These are phyloP conservation scores for Diogma glabrata DNA, from an alignment of 2,888 invertebrate genomes.

Conservation along the genomic window DNA sequence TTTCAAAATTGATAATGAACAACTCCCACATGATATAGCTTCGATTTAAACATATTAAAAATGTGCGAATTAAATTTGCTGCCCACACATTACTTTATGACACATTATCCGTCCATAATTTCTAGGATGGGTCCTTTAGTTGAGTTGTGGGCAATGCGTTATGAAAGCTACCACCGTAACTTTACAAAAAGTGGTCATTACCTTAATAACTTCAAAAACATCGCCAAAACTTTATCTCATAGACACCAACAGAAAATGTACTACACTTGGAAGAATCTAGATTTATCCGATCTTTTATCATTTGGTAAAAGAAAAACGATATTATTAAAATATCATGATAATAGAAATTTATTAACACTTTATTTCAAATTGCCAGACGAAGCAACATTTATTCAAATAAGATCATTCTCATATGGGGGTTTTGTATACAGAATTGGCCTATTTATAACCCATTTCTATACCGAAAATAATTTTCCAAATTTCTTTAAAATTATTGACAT, in stretches of 20 bases:
- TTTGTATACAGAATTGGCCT: neutral
- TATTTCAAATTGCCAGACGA: neutral
- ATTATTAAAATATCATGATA: neutral
- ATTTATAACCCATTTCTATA: neutral
- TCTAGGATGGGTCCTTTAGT: neutral
- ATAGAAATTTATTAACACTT: neutral
- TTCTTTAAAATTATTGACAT: neutral
- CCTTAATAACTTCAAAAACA: conserved; percentile 8
- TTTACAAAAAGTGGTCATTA: neutral
- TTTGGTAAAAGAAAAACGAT: neutral
- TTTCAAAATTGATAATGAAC: neutral
- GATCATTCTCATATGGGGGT: neutral
- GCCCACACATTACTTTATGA: conserved; percentile 6
- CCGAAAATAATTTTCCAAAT: neutral
- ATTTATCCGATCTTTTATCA: neutral
- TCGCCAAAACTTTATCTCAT: conserved; percentile 1
- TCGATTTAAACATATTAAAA: neutral
- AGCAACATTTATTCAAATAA: neutral
- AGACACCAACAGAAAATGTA: conserved; percentile 9
- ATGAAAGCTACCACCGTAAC: conserved; percentile 6
- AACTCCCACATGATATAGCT: neutral
- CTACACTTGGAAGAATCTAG: neutral
- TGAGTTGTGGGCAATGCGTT: conserved; percentile 6
- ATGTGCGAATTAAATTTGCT: neutral
- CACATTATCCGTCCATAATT: conserved; percentile 5